Percentiles rank a stretch among this genome's conserved stretches.
Evolutionary conservation across 2,888 invertebrate genomes (phyloP).

Genomic region (Temnothorax unifasciatus): DNA sequence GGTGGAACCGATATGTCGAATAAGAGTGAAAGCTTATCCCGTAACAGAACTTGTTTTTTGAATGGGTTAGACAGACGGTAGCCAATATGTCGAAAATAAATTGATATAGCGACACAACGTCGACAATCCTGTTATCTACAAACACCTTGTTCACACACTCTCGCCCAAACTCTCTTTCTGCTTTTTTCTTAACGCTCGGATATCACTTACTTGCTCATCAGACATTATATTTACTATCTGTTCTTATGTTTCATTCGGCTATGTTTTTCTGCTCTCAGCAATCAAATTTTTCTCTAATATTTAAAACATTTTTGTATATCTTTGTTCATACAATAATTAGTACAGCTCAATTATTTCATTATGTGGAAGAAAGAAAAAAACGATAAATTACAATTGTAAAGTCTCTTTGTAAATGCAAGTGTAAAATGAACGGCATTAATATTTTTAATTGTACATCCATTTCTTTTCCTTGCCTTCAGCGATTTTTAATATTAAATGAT

Average conservation of each 20-base stretch:
- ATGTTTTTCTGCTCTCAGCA: background rate
- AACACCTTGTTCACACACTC: constrained; percentile 55
- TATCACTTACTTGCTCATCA: constrained; percentile 8
- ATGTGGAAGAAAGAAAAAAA: background rate
- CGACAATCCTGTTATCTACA: constrained; percentile 59
- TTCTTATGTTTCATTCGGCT: background rate
- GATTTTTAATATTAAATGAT: background rate
- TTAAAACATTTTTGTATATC: background rate
- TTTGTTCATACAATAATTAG: background rate
- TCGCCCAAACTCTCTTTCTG: background rate
- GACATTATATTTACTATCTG: background rate
- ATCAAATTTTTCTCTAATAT: background rate
- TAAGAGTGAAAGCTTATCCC: constrained; percentile 50
- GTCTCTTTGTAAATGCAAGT: background rate
- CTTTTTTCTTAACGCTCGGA: constrained; percentile 20
- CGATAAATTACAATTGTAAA: background rate
- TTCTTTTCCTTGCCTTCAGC: background rate
- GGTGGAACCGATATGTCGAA: constrained; percentile 63
- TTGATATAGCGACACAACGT: constrained; percentile 65
- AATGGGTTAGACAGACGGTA: constrained; percentile 35
- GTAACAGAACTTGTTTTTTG: constrained; percentile 59
- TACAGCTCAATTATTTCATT: background rate
- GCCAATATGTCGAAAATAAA: constrained; percentile 72
- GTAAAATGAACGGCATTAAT: background rate
- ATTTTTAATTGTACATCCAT: background rate